Percentiles rank a stretch among this genome's conserved stretches.
Conservation (phyloP, 1,140 invertebrate genomes). For the Apis florea region DNA sequence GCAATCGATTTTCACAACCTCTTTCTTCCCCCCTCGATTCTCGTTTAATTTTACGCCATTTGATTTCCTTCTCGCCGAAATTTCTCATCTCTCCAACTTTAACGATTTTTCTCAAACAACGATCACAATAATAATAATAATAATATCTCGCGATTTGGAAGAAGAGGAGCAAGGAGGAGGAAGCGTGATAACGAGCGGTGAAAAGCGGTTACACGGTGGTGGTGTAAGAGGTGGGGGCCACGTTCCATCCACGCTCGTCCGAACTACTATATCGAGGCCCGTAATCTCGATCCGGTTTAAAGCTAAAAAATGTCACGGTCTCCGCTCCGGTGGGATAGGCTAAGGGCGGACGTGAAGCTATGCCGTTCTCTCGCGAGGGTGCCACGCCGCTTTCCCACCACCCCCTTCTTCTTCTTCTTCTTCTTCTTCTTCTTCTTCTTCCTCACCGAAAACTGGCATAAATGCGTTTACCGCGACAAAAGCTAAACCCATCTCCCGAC, state of each 20-base stretch:
- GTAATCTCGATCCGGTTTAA: conserved; percentile 67
- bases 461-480: conserved; percentile 43
- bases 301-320: conserved; percentile 52
- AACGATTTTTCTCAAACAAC: too few relatives aligned
- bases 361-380: conserved; percentile 54
- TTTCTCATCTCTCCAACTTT: too few relatives aligned
- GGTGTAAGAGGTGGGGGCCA: conserved; percentile 28
- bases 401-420: too few relatives aligned
- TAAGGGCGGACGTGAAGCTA: conserved; percentile 70
- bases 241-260: conserved; percentile 50
- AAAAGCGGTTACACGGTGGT: conserved; percentile 57
- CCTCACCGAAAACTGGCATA: conserved; percentile 21
- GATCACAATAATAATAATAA: too few relatives aligned
- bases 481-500: conserved; percentile 26
- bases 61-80: too few relatives aligned
- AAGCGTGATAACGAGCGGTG: conserved; percentile 51
- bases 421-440: too few relatives aligned
- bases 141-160: not conserved
- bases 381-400: conserved; percentile 59
- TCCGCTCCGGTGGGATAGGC: conserved; percentile 42
- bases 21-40: too few relatives aligned
- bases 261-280: conserved; percentile 65
- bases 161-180: conserved; percentile 37
- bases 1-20: conserved; percentile 17
- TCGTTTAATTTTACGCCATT: not conserved